These are phyloP conservation scores for Sebastes vulpes DNA, from an alignment of 2,797 vertebrate species.

Conservation along the genomic window DNA sequence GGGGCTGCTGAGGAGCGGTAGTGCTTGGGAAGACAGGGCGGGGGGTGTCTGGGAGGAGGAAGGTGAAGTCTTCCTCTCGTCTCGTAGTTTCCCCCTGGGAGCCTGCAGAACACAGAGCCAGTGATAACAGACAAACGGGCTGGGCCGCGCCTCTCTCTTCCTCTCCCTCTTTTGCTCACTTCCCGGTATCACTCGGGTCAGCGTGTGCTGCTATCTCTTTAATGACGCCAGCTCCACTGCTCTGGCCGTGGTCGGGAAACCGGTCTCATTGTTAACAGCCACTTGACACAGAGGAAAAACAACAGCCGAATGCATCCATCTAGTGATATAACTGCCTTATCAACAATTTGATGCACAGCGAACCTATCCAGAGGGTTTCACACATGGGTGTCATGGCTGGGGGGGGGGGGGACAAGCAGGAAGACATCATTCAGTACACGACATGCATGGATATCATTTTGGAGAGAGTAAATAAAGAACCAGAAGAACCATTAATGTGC, in stretches of 20 bases:
- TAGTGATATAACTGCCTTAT: constrained; percentile 29
- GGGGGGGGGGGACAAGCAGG: neutral
- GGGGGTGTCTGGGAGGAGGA: constrained; percentile 89
- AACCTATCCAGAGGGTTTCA: constrained; percentile 22
- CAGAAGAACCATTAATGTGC: neutral
- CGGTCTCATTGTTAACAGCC: constrained; percentile 53
- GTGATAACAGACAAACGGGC: constrained; percentile 90
- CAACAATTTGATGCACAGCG: constrained; percentile 31
- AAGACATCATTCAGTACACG: neutral
- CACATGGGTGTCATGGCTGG: neutral
- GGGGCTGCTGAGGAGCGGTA: constrained; percentile 35
- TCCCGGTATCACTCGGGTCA: constrained; percentile 87
- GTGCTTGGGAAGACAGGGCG: constrained; percentile 49
- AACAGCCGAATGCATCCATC: constrained; percentile 60
- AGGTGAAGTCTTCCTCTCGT: constrained; percentile 90
- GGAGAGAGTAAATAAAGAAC: neutral
- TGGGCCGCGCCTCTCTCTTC: constrained; percentile 77
- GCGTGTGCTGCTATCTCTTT: constrained; percentile 87
- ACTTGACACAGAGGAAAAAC: constrained; percentile 78
- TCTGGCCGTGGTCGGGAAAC: constrained; percentile 56
- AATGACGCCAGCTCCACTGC: constrained; percentile 86
- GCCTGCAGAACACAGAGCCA: constrained; percentile 86
- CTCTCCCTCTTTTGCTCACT: constrained; percentile 63
- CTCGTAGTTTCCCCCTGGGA: constrained; percentile 84
- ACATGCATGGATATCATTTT: neutral